phyloP scores from a whole-genome alignment of 1,140 invertebrate genomes.

The Proctacanthus coquilletti region DNA sequence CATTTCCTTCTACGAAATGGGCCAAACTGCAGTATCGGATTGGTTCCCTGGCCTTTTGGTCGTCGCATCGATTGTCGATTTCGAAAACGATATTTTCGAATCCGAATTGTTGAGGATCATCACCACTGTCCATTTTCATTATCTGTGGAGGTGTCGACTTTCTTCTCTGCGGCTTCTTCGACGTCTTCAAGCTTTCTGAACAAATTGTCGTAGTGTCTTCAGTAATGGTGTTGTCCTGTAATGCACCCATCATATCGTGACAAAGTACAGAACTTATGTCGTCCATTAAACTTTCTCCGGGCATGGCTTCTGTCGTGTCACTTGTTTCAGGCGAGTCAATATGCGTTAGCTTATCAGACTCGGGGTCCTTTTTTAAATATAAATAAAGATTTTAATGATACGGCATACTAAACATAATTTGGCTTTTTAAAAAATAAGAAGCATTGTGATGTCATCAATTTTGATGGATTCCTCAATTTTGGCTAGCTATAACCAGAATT shows the following conservation, averaged over 20 bases:
- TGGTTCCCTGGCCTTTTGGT: constrained; percentile 34
- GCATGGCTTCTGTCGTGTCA: constrained; percentile 51
- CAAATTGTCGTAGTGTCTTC: constrained; percentile 48
- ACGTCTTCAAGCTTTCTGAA: constrained; percentile 32
- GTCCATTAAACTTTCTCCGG: constrained; percentile 58
- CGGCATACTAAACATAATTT: no score
- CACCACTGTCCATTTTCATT: constrained; percentile 29
- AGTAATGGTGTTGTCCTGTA: constrained; percentile 47
- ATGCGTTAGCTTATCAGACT: constrained; percentile 46
- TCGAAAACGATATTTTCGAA: constrained; percentile 52
- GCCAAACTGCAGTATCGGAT: constrained; percentile 55
- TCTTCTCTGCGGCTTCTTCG: constrained; percentile 28
- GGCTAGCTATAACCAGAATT: no score
- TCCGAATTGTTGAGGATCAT: constrained; percentile 41
- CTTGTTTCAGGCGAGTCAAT: constrained; percentile 68
- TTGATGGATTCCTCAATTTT: no score
- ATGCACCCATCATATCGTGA: constrained; percentile 42
- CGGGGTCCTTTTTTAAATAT: constrained; percentile 13
- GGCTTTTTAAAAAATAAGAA: no score
- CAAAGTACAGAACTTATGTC: constrained; percentile 59
- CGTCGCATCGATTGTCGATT: constrained; percentile 35
- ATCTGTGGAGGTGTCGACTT: constrained; percentile 18
- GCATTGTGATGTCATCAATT: no score
- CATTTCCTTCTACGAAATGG: constrained; percentile 61
- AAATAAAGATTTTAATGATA: no score